Evolutionary conservation across 2,888 invertebrate species (phyloP).

Genomic region (Calliopum simillimum): DNA sequence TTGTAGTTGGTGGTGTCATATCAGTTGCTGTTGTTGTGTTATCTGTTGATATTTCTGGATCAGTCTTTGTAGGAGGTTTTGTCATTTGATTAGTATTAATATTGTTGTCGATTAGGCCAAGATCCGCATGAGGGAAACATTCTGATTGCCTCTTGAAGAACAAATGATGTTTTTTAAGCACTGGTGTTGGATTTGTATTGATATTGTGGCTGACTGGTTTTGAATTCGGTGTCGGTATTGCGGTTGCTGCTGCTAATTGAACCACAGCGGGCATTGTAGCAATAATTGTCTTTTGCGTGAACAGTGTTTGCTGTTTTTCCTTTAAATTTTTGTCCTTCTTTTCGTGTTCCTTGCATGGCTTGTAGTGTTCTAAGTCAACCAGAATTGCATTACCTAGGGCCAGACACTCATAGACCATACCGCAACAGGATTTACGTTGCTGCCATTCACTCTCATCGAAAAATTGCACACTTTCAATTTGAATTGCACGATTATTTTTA

Average conservation of each 20-base stretch:
- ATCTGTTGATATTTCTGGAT: conserved; percentile 22
- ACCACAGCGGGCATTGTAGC: conserved; percentile 45
- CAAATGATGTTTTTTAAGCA: conserved; percentile 66
- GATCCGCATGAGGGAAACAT: conserved; percentile 59
- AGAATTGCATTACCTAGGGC: conserved; percentile 55
- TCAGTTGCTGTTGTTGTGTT: conserved; percentile 33
- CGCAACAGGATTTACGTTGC: conserved; percentile 63
- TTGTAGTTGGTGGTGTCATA: conserved; percentile 1
- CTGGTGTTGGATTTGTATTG: conserved; percentile 51
- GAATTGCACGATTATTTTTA: conserved; percentile 50
- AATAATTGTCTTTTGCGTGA: conserved; percentile 39
- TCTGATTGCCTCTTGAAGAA: conserved; percentile 65
- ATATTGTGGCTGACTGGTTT: not conserved
- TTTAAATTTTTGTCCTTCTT: conserved; percentile 23
- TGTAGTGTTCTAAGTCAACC: conserved; percentile 59
- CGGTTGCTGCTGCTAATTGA: conserved; percentile 35
- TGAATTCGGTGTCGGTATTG: conserved; percentile 28
- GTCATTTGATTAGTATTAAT: conserved; percentile 39
- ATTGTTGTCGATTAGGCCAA: conserved; percentile 40
- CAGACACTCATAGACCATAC: conserved; percentile 55
- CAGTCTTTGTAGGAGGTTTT: conserved; percentile 35
- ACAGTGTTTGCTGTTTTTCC: conserved; percentile 34
- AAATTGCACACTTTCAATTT: conserved; percentile 55
- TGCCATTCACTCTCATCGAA: conserved; percentile 61
- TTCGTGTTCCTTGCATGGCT: conserved; percentile 60